Conservation (phyloP, 2,888 invertebrate species). For the Cephus runcator region DNA sequence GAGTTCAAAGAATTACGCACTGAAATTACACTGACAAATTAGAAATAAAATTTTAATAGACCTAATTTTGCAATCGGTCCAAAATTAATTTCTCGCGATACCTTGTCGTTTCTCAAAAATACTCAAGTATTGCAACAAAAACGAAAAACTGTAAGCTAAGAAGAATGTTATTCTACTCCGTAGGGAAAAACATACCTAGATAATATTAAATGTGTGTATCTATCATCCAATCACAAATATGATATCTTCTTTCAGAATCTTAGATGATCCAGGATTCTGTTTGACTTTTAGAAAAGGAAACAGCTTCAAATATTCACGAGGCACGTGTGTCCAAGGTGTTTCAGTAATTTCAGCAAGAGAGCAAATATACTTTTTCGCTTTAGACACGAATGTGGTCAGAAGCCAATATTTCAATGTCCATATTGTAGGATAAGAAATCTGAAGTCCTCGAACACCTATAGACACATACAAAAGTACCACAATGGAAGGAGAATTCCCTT, state of each 20-base stretch:
- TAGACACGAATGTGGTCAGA: conserved; percentile 40
- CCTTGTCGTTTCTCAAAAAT: too few relatives aligned
- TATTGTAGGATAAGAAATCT: conserved; percentile 39
- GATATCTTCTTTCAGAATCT: too few relatives aligned
- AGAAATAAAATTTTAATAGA: too few relatives aligned
- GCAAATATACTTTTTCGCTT: conserved; percentile 8
- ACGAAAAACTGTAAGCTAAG: too few relatives aligned
- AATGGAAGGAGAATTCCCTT: conserved; percentile 32
- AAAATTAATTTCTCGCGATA: too few relatives aligned
- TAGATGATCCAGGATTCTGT: too few relatives aligned
- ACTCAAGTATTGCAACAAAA: too few relatives aligned
- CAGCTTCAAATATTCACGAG: not conserved
- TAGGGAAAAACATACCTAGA: too few relatives aligned
- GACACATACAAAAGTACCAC: conserved; percentile 31
- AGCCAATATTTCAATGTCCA: conserved; percentile 45
- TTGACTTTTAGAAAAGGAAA: not conserved
- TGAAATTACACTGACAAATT: conserved; percentile 35
- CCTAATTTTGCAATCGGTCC: too few relatives aligned
- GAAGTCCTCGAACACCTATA: conserved; percentile 35
- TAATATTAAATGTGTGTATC: too few relatives aligned
- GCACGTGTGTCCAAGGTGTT: conserved; percentile 5
- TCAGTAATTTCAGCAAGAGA: conserved; percentile 15
- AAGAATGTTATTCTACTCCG: too few relatives aligned
- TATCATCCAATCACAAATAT: too few relatives aligned
- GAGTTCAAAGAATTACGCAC: conserved; percentile 33